Base-by-base conservation (phyloP, 2,113 vertebrate genomes). In the Psophia crepitans region DNA sequence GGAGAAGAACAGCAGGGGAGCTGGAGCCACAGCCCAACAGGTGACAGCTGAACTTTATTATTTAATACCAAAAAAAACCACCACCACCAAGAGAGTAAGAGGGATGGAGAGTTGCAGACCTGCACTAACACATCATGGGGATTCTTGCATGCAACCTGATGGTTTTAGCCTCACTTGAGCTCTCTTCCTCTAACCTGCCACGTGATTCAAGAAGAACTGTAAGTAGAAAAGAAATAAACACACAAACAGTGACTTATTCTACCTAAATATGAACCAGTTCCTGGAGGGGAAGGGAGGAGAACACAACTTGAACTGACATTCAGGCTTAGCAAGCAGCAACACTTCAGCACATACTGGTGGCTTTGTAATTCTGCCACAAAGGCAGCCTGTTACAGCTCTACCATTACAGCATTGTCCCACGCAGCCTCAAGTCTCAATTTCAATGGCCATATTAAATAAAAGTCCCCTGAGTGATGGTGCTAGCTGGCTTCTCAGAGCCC, bases 351-450 rank as follows among this genome's bases (percentile, higher is more conserved):
- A 96, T 84, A 96, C 58, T 93, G 93, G 63, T 4, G 13, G 71
- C 95, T 96, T 97, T 95, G 95, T 96, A 61, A 48, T 2, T 6
- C 53, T 23, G 60, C 73, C 91, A 96, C 95, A 97, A 96, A 96
- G 93, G 73, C 64, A 14, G 91, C 86, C 87, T 97, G 96, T 97
- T 87, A 44, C 77, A 87, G 87, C 76, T 80, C 17, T 5, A 35
- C 79, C 68, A 4, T 49, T 2, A 44, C 94, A 69, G 71, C 93
- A 93, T 89, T 93, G 94, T 97, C 86, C 83, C 80, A 20, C 8
- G 0, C 88, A 37, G 83, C 83, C 71, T 15, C 86, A 21, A 64
- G 4, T 27, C 84, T 43, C 77, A 5, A 5, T 35, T 43, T 71
- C 87, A 94, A 27, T 39, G 86, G n/a, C 68, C 37, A 37, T 20